These are phyloP conservation scores for Brachypodius melanocephalos DNA, from an alignment of 2,113 vertebrate species.

Conservation along the genomic window DNA sequence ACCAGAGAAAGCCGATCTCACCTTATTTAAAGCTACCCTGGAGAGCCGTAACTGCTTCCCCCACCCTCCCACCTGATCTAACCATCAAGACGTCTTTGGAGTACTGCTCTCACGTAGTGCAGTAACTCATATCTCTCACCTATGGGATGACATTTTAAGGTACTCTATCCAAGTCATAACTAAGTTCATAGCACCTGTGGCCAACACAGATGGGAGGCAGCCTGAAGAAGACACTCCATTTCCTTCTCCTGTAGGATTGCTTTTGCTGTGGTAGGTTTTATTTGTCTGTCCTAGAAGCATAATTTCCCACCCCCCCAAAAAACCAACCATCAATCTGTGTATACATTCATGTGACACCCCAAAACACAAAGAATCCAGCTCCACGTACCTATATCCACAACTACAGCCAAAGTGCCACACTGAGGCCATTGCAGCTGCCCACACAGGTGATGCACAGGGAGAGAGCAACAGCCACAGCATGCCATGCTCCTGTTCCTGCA, in stretches of 20 bases:
- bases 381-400: background rate
- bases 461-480: background rate
- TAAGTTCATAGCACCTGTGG: background rate
- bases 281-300: background rate
- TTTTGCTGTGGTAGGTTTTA: background rate
- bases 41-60: background rate
- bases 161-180: fast-evolving
- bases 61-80: background rate
- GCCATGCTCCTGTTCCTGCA: background rate
- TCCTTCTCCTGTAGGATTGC: background rate
- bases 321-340: background rate
- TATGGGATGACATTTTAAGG: background rate
- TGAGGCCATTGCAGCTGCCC: background rate
- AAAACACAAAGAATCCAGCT: background rate
- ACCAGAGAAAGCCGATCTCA: background rate
- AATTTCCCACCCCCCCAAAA: background rate
- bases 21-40: background rate
- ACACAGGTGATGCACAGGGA: background rate
- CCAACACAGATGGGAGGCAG: background rate
- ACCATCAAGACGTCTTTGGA: background rate
- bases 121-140: background rate
- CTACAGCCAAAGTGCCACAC: background rate
- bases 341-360: background rate
- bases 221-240: background rate
- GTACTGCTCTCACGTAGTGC: background rate